Base-by-base conservation (phyloP, 1,140 invertebrate genomes). In the Whitmania pigra region DNA sequence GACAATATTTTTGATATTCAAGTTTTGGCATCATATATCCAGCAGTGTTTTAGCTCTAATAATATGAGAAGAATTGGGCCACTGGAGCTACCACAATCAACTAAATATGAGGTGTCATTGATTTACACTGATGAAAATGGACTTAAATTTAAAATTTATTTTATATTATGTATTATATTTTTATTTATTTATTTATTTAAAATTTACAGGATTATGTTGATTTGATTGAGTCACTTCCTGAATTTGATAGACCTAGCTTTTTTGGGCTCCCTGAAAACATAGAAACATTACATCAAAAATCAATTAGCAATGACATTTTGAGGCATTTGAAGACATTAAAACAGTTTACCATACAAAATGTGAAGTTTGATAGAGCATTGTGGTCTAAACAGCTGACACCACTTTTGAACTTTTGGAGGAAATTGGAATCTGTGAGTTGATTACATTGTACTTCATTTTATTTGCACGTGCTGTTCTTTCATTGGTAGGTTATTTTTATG, bases 241-340 rank as follows among this genome's bases (percentile, higher is more conserved):
- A 90, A 49, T 81, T 82, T 67, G 89, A 91, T 77, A 82, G 84
- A 20, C 88, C 90, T 6, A 83, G 84, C 9, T 86, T 87, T 75
- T 91, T 92, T 81, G 90, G 90, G 15, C 78, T 93, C 17, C 90
- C 91, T 1, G 87, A 87, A 68, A 93, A 93, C 78, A 89, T 92
- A 69, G 87, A 90, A 73, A 82, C 87, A 73, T 87, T 89, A 68
- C 89, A 89, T 83, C 89, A 93, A 79, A 85, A 87, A 74, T 87
- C 87, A 53, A 84, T 86, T 18, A 88, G 88, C 69, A 80, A 81
- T 36, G 80, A 85, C 69, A 85, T 89, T 15, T 85, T 92, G 63
- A 76, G 80, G 15, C 85, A 88, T 74, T 81, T 93, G 1, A 88
- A 78, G 22, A 73, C 82, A 0, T 73, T 83, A 20, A 79, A 80